Evolutionary conservation across 2,888 invertebrate species (phyloP).

Genomic region (Unio delphinus): DNA sequence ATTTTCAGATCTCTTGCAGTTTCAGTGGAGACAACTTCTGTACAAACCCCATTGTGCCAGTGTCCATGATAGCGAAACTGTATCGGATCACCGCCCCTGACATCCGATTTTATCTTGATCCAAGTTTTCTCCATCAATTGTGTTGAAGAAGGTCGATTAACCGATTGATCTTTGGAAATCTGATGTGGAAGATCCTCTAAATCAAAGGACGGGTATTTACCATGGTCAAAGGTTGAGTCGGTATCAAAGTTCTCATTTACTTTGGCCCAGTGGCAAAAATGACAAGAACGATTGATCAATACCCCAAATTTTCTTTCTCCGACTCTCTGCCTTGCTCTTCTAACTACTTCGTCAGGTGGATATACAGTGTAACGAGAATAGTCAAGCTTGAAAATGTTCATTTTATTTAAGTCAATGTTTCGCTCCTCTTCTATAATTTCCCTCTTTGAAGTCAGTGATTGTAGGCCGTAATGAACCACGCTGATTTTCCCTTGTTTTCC

Average conservation of each 20-base stretch:
- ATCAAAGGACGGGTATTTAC: background rate
- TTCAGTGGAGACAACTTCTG: constrained; percentile 2
- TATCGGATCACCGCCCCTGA: constrained; percentile 11
- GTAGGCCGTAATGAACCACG: constrained; percentile 14
- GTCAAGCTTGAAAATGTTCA: constrained; percentile 7
- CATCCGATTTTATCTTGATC: constrained; percentile 14
- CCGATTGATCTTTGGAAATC: too few relatives aligned
- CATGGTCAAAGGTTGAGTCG: background rate
- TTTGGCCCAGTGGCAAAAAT: constrained; percentile 29
- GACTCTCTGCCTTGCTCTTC: constrained; percentile 15
- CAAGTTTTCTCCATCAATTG: background rate
- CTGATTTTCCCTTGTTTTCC: constrained; percentile 3
- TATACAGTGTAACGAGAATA: constrained; percentile 4
- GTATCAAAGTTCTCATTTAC: constrained; percentile 4
- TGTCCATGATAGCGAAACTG: constrained; percentile 4
- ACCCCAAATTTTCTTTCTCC: constrained; percentile 20
- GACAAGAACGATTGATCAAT: constrained; percentile 14
- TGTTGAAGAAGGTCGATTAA: background rate
- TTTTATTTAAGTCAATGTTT: constrained; percentile 5
- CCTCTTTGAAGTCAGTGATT: constrained; percentile 5
- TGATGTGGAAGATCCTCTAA: too few relatives aligned
- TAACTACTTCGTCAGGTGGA: constrained; percentile 12
- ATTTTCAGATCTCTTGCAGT: background rate
- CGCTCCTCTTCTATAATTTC: constrained; percentile 13
- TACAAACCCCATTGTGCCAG: constrained; percentile 14